Evolutionary conservation across 2,113 vertebrate species (phyloP), one percentile per base, ranked within the genome.

Genomic region (Chascanopsetta lugubris): DNA sequence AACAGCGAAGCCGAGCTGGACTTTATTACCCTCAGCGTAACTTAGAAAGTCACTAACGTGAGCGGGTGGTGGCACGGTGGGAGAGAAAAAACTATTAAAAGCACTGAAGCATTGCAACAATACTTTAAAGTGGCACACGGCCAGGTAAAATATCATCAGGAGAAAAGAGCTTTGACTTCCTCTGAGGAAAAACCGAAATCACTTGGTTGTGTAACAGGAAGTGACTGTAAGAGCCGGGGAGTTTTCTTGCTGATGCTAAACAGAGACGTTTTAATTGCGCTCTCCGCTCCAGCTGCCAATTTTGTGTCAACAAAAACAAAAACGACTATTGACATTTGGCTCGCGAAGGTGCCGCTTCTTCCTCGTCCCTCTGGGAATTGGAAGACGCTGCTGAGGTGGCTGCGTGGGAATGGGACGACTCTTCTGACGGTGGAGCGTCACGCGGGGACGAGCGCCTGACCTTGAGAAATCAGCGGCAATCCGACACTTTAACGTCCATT

Each of bases 401-500:
- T 60, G 30, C 13, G 34, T 25, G 18, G 24, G 36, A 50, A 72
- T 42, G 55, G 61, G 61, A 75, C 36, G 63, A 62, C 46, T 68
- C 59, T 66, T 45, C 25, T 69, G 69, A 75, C 58, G 60, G 74
- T 51, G 0, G 49, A 71, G 46, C 61, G 69, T 82, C 79, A 77
- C 80, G 77, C 69, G 72, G 74, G 76, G 76, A 82, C 30, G 69
- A 71, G 80, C 72, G 79, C 66, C 79, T 87, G 92, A 93, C 91
- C 92, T 93, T 93, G 91, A 92, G 81, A 90, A 91, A 91, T 88
- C 87, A 84, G 81, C 12, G 18, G 71, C 87, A 86, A 89, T 90
- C 85, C 87, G 87, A 83, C 82, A 84, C 88, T 88, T 91, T 89
- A 91, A 90, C 87, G 84, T 90, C 90, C 84, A 89, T 92, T 92